phyloP scores from a whole-genome alignment of 1,140 invertebrate species.

The Sminthurides bifidus region DNA sequence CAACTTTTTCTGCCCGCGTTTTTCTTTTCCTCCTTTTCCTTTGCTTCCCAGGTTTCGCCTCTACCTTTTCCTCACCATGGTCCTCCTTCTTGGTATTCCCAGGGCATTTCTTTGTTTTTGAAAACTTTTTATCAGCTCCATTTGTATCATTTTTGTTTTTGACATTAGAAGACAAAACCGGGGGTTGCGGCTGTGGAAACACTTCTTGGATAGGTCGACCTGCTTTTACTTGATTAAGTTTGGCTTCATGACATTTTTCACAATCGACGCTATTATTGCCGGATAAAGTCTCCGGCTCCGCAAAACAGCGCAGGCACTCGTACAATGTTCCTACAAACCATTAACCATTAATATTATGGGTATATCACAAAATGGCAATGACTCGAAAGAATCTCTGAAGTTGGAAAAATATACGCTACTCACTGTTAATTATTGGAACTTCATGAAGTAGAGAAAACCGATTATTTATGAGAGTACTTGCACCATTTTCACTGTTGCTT shows the following conservation, averaged over 20 bases:
- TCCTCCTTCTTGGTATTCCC: no score
- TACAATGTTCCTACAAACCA: constrained; percentile 20
- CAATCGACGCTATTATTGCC: constrained; percentile 27
- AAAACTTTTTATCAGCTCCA: no score
- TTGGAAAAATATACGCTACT: neutral
- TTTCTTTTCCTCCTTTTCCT: neutral
- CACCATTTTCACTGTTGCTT: neutral
- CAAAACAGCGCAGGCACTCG: constrained; percentile 20
- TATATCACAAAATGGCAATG: constrained; percentile 4
- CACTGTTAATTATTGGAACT: neutral
- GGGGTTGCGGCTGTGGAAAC: constrained; percentile 18
- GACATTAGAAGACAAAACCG: no score
- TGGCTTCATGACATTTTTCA: constrained; percentile 26
- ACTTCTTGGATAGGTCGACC: constrained; percentile 22
- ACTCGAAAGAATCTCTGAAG: neutral
- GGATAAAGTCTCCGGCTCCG: constrained; percentile 18
- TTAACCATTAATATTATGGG: neutral
- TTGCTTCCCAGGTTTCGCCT: neutral
- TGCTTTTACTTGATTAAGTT: constrained; percentile 18
- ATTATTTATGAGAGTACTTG: constrained; percentile 1
- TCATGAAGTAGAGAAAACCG: neutral
- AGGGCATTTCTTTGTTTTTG: no score
- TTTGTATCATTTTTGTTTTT: no score
- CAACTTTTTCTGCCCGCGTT: constrained; percentile 2
- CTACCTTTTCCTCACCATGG: no score